A percentile compares a stretch with the other conserved stretches of the same genome.
These are phyloP conservation scores for Lagopus leucura DNA, from an alignment of 2,113 vertebrate genomes.

Conservation along the genomic window DNA sequence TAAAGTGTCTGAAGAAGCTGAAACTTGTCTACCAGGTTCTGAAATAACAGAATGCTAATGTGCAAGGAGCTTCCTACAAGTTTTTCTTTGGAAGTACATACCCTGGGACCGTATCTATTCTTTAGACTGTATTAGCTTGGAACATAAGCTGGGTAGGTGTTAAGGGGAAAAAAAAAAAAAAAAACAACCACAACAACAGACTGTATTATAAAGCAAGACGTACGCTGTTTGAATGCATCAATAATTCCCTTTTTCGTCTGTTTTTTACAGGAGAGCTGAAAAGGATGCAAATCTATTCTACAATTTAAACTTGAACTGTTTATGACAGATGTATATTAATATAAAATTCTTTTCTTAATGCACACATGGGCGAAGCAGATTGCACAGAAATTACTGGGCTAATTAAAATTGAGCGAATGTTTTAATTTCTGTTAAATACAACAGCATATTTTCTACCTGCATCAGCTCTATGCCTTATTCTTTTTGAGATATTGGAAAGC, in stretches of 20 bases:
- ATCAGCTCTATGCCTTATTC: background rate
- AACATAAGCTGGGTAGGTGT: slow-evolving; percentile 77
- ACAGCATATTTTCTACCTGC: slow-evolving; percentile 16
- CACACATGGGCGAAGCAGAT: background rate
- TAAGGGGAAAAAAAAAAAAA: slow-evolving; percentile 25
- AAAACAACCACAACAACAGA: background rate
- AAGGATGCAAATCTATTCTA: slow-evolving; percentile 44
- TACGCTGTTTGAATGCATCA: slow-evolving; percentile 57
- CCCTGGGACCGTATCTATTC: slow-evolving; percentile 37
- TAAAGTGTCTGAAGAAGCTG: slow-evolving; percentile 1
- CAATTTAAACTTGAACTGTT: slow-evolving; percentile 6
- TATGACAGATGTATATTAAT: slow-evolving; percentile 60
- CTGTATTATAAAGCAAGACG: slow-evolving; percentile 64
- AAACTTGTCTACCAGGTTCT: background rate
- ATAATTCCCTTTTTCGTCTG: slow-evolving; percentile 49
- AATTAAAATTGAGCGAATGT: slow-evolving; percentile 61
- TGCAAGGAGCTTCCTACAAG: slow-evolving; percentile 29
- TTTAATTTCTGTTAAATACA: slow-evolving; percentile 42
- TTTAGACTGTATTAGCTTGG: slow-evolving; percentile 54
- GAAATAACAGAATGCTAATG: slow-evolving; percentile 42
- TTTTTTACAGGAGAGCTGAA: slow-evolving; percentile 19
- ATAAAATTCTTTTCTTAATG: slow-evolving; percentile 20
- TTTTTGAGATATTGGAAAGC: background rate
- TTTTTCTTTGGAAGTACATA: slow-evolving; percentile 50
- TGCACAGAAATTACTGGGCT: slow-evolving; percentile 44